These are phyloP conservation scores for Sclerodermus sp. DNA, from an alignment of 2,888 invertebrate species.

Conservation along the genomic window DNA sequence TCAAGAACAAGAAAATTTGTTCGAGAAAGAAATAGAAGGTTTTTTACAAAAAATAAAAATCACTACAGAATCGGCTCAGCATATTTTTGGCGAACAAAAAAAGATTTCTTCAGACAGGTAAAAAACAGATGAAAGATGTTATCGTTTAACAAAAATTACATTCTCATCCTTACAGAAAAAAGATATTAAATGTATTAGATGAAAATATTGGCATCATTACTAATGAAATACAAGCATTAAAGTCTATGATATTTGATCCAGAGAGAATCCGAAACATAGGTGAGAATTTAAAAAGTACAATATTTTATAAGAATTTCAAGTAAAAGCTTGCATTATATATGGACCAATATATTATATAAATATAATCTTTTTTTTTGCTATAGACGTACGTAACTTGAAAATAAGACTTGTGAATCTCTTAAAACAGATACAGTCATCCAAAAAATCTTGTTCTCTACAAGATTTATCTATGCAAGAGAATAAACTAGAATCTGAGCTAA, in stretches of 20 bases:
- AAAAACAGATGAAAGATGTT: slow-evolving; percentile 2
- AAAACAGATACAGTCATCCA: slow-evolving; percentile 42
- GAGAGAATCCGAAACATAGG: slow-evolving; percentile 36
- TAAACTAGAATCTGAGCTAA: slow-evolving; percentile 35
- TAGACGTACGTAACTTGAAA: slow-evolving; percentile 43
- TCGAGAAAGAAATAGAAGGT: slow-evolving; percentile 39
- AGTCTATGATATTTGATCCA: slow-evolving; percentile 26
- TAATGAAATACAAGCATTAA: slow-evolving; percentile 32
- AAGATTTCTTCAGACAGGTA: slow-evolving; percentile 38
- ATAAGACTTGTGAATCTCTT: slow-evolving; percentile 39
- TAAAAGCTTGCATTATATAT: background rate
- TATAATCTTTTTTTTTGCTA: slow-evolving; percentile 4
- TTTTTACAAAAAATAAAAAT: slow-evolving; percentile 40
- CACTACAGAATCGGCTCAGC: slow-evolving; percentile 30
- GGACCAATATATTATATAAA: background rate
- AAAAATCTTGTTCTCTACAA: slow-evolving; percentile 28
- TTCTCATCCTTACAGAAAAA: slow-evolving; percentile 20
- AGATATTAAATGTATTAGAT: slow-evolving; percentile 18
- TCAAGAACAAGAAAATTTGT: slow-evolving; percentile 43
- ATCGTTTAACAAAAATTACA: slow-evolving; percentile 6
- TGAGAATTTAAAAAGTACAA: slow-evolving; percentile 17
- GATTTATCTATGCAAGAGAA: slow-evolving; percentile 35
- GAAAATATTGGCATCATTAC: slow-evolving; percentile 27
- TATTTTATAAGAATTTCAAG: background rate
- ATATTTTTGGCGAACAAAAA: slow-evolving; percentile 29